phyloP scores from a whole-genome alignment of 2,113 vertebrate genomes.

The Sorex araneus region DNA sequence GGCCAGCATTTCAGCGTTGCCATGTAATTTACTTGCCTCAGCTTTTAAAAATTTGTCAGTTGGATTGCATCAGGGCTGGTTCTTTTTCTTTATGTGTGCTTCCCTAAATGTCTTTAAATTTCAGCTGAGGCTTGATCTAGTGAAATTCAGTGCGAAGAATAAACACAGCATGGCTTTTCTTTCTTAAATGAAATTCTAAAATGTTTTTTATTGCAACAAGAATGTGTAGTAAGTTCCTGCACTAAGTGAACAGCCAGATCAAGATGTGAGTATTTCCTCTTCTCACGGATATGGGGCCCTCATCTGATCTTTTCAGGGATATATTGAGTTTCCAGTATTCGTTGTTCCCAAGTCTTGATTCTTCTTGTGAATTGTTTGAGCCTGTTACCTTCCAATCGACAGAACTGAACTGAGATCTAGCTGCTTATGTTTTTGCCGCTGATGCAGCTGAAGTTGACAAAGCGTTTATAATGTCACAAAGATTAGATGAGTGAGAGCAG shows the following conservation, averaged over 20 bases:
- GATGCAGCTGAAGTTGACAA: neutral
- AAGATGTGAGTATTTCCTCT: neutral
- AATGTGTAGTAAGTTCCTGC: neutral
- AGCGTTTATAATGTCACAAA: too few species aligned
- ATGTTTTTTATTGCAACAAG: neutral
- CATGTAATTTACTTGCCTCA: constrained; percentile 59
- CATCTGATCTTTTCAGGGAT: neutral
- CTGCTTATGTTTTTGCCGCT: neutral
- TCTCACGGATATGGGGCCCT: neutral
- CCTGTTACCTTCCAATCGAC: neutral
- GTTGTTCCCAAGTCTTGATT: neutral
- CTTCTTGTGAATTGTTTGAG: neutral
- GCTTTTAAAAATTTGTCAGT: constrained; percentile 51
- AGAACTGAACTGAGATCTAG: neutral
- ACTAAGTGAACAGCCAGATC: neutral
- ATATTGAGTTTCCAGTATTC: neutral
- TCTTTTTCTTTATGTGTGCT: constrained; percentile 57
- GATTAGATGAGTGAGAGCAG: too few species aligned
- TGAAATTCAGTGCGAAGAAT: constrained; percentile 54
- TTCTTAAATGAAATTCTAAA: too few species aligned
- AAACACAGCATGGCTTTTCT: constrained; percentile 1
- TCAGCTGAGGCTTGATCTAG: constrained; percentile 39
- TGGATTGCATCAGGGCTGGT: constrained; percentile 38
- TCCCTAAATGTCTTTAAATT: constrained; percentile 69
- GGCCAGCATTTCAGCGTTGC: constrained; percentile 57